Conservation (phyloP, 2,888 invertebrate genomes). For the Troides oblongomaculatus region DNA sequence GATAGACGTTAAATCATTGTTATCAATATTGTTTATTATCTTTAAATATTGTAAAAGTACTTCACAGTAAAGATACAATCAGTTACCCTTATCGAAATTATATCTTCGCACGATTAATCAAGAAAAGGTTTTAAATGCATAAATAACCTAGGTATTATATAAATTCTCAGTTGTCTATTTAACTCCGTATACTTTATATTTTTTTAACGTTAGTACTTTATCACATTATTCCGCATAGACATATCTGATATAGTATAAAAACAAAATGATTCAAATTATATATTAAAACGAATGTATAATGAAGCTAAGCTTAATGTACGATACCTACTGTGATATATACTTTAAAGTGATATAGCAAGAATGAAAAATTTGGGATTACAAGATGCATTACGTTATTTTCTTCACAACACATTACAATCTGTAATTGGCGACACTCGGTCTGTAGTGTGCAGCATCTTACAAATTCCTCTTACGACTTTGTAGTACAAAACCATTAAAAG, state of each 20-base stretch:
- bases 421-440: slow-evolving; percentile 66
- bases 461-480: slow-evolving; percentile 61
- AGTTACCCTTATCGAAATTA: slow-evolving; percentile 59
- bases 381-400: not conserved
- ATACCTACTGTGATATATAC: too few relatives aligned
- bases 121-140: slow-evolving; percentile 35
- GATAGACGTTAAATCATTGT: slow-evolving; percentile 67
- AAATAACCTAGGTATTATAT: slow-evolving; percentile 21
- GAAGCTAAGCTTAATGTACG: too few relatives aligned
- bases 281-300: too few relatives aligned
- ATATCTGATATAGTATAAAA: too few relatives aligned
- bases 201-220: not conserved
- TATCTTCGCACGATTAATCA: slow-evolving; percentile 45
- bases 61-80: slow-evolving; percentile 69
- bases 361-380: not conserved
- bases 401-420: not conserved
- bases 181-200: not conserved
- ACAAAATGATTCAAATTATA: too few relatives aligned
- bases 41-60: slow-evolving; percentile 70
- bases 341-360: too few relatives aligned
- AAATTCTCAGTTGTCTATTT: slow-evolving; percentile 8
- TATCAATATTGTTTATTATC: slow-evolving; percentile 74
- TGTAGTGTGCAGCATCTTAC: slow-evolving; percentile 34
- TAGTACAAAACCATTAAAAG: slow-evolving; percentile 69
- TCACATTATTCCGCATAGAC: too few relatives aligned